A percentile compares a stretch with the other conserved stretches of the same genome.
Evolutionary conservation across 2,888 invertebrate genomes (phyloP).

Genomic region (Acrocyrtus sp.): DNA sequence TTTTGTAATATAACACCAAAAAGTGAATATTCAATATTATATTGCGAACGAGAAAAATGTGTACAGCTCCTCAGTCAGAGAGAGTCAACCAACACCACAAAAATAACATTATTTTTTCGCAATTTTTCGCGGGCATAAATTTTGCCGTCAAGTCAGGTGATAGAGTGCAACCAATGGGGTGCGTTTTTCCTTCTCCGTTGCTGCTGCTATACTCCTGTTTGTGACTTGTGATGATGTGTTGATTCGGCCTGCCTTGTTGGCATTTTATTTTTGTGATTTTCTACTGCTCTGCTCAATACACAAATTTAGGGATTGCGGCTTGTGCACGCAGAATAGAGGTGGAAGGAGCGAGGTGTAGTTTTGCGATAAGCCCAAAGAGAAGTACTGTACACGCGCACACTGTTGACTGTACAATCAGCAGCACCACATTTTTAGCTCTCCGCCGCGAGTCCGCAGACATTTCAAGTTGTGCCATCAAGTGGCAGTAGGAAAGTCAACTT

Average conservation of each 20-base stretch:
- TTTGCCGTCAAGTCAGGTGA: too few species aligned
- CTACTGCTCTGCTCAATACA: background rate
- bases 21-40: too few species aligned
- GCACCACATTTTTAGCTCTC: background rate
- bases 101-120: too few species aligned
- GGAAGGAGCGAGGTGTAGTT: background rate
- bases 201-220: too few species aligned
- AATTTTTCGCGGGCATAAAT: too few species aligned
- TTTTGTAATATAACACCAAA: too few species aligned
- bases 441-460: background rate
- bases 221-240: slow-evolving; percentile 37
- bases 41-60: too few species aligned
- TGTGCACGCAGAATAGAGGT: background rate
- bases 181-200: too few species aligned
- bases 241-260: slow-evolving; percentile 25
- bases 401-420: background rate
- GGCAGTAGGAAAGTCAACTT: background rate
- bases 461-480: background rate
- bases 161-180: too few species aligned
- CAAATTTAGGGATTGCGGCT: background rate
- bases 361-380: background rate
- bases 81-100: too few species aligned
- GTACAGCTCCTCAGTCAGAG: too few species aligned
- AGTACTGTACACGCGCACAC: background rate
- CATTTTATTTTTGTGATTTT: background rate